Base-by-base conservation (phyloP, 2,113 vertebrate genomes). In the zebrafish (Danio rerio) region DNA sequence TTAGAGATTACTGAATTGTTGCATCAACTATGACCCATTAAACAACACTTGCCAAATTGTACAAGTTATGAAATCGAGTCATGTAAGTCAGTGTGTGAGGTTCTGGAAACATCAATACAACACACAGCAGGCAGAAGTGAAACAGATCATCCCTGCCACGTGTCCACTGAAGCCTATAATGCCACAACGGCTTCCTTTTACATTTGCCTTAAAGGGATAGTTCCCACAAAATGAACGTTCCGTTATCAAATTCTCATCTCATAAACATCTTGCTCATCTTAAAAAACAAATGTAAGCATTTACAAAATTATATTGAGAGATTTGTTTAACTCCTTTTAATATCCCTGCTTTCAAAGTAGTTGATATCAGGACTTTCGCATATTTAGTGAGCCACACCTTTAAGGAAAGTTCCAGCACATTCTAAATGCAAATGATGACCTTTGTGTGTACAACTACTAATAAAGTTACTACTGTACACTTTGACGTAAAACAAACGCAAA, bases 71-170 rank as follows among this genome's bases (percentile, higher is more conserved):
- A 73, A 31, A 31, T 31, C 31, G 31, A 31, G 31, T 80, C 43
- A 9, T 40, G 9, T 83, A 43, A 61, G 5, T 78, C 71, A 61
- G 65, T 66, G 75, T 10, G 74, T 16, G 81, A 74, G 63, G 40
- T 50, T 59, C 85, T 65, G 21, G 58, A 76, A 84, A 81, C 20
- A 20, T 83, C 31, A 31, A 31, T 85, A 84, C 87, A 85, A 84
- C 16, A 61, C 77, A 63, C 6, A 85, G 78, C 16, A 52, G 20
- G 69, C 77, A 81, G 47, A 83, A 83, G 83, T 8, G 20, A n/a
- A 85, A 80, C 58, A 83, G 79, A 89, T 83, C 81, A 90, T 83
- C 55, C 16, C 12, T 65, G 78, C 59, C 88, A 87, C 53, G 53
- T 88, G 84, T 82, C 73, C 70, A 65, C 81, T 73, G 65, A 78